Base-by-base conservation (phyloP, 2,888 invertebrate species). In the Ichneumon xanthorius region DNA sequence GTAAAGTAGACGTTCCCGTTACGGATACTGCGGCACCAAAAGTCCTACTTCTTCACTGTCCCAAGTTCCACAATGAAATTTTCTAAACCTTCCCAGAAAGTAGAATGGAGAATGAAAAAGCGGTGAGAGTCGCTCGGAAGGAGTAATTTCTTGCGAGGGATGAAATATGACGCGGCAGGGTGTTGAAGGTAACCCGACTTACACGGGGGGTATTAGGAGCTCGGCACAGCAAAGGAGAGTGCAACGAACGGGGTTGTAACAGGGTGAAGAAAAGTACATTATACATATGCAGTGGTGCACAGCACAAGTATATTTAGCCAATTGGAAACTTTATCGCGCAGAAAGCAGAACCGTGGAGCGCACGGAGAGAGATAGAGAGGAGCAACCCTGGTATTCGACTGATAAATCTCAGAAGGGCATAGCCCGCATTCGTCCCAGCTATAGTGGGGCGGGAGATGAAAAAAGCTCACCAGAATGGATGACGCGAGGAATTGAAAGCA, bases 91-190 rank as follows among this genome's bases (percentile, higher is more conserved):
- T 11, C 14, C 30, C 26, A 67, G 53, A 67, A 50, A 48, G 70
- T 30, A 30, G 33, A 61, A 33, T 33, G 6, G 30, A 73, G 45
- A 16, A 67, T 67, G 26, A 55, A 68, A 19, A 40, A 48, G 58
- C 11, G 48, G 22, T 50, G 33, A 40, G 53, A 70, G 48, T 61
- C 75, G 22, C 72, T 79, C 85, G 87, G 89, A 88, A 89, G 79
- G 80, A 88, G 86, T 87, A 87, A 90, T 88, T 89, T 80, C 81
- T 78, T 73, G 79, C 79, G 82, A 77, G 83, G 55, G 72, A 82
- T 37, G 80, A 80, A 76, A 61, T 53, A 58, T 33, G 53, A 11
- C 45, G 65, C 53, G 81, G 48, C 19, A 11, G 16, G 63, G 70
- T 61, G 61, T 76, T 76, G 78, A 73, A 80, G 79, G 82, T 86